A percentile compares a stretch with the other conserved stretches of the same genome.
These are phyloP conservation scores for Lutjanus argentimaculatus DNA, from an alignment of 2,797 vertebrate species.

Conservation along the genomic window DNA sequence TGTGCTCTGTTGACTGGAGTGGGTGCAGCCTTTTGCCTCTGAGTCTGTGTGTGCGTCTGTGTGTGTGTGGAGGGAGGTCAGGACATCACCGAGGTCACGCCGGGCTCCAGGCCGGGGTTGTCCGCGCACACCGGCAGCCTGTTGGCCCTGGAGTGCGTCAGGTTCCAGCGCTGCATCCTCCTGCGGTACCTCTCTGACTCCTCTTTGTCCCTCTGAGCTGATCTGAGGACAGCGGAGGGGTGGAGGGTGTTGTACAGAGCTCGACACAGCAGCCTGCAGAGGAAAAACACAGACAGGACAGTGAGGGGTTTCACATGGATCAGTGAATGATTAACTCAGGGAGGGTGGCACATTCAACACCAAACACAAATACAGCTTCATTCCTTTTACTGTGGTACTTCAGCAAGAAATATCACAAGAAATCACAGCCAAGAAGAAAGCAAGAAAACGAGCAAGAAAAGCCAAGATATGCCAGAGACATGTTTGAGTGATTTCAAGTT, in stretches of 20 bases:
- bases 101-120: slow-evolving; percentile 50
- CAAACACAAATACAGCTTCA: neutral
- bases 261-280: slow-evolving; percentile 85
- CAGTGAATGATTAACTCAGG: neutral
- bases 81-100: slow-evolving; percentile 45
- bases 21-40: neutral
- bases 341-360: neutral
- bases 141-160: slow-evolving; percentile 16
- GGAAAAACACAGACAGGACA: slow-evolving; percentile 30
- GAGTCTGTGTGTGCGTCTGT: neutral
- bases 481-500: too few species aligned
- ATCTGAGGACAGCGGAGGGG: slow-evolving; percentile 77
- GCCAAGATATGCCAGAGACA: too few species aligned
- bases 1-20: neutral
- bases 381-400: neutral
- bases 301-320: neutral
- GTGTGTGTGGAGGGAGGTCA: slow-evolving; percentile 33
- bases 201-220: slow-evolving; percentile 77
- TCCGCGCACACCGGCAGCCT: slow-evolving; percentile 31
- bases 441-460: too few species aligned
- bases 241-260: slow-evolving; percentile 85
- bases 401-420: too few species aligned
- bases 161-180: slow-evolving; percentile 79
- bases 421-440: too few species aligned
- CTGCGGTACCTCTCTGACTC: slow-evolving; percentile 53